Base-by-base conservation (phyloP, 1,140 invertebrate species). In the Neomicropteryx cornuta region DNA sequence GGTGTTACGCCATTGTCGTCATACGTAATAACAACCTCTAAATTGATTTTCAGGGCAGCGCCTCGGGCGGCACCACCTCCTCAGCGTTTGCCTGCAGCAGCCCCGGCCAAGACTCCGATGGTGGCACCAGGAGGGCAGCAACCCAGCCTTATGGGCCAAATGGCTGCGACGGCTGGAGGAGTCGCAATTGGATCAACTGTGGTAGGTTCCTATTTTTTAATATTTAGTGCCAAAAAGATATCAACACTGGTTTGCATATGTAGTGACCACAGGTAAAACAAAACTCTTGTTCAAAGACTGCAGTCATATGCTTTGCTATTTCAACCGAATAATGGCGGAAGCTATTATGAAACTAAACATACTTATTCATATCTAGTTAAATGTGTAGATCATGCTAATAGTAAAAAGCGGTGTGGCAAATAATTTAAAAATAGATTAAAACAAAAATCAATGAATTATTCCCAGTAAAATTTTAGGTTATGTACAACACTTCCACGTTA, bases 81-180 rank as follows among this genome's bases (percentile, higher is more conserved):
- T 16, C 48, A 50, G 17, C 51, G 62, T 3, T 62, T 72, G 18
- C 69, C 75, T 18, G 67, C 68, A 30, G 52, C 64, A 31, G 60
- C 70, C 5, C 62, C 69, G 36, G 65, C 71, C 27, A 51, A 65
- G 21, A 44, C 52, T n/a, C 66, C 71, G n/a, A 55, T 71, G 36
- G 63, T 73, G 3, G 69, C 74, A 10, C 70, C 75, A 41, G 72
- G 73, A 28, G 75, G 82, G n/a, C 75, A 79, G 46, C 71, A 76
- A 23, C 78, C 77, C 4, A 71, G 71, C 5, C 45, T 89, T 28
- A 76, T 91, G 50, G 77, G 75, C 33, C 85, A 94, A 66, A 93
- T 93, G 87, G 88, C 87, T 39, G 86, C 86, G 2, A 92, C 87
- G 4, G 88, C 87, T 52, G 87, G 87, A 36, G 87, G 87, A 49